Base-by-base conservation (phyloP, 2,888 invertebrate species). In the Acholoe squamosa region DNA sequence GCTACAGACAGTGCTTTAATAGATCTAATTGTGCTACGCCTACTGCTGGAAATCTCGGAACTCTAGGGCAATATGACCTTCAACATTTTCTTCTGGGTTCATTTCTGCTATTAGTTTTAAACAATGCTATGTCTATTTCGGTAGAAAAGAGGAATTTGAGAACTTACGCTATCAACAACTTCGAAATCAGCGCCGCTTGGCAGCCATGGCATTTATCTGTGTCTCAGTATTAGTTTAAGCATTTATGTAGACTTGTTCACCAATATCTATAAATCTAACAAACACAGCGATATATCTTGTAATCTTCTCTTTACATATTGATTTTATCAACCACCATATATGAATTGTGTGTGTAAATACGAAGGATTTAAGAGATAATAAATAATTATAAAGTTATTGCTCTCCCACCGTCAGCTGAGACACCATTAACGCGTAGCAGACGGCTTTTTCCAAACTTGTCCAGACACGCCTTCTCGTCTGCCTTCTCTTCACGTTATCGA, bases 151-250 rank as follows among this genome's bases (percentile, higher is more conserved):
- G 43, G 43, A 43, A 43, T 43, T 43, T 43, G 43, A 43, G 43
- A 43, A 43, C 43, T 43, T 43, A 43, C 43, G 5, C 10, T 43
- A 61, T 25, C 22, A 61, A 61, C 76, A 76, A 14, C 43, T 80
- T 80, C 43, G 43, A 80, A 80, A 80, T 80, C 33, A 80, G 80
- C 80, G 80, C 80, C 22, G 34, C 5, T 34, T 3, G n/a, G 43
- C 80, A 43, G 80, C 80, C 80, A 80, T 80, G 43, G 43, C 25
- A 43, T 43, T n/a, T 34, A 19, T 80, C 34, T 22, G 34, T 80
- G 80, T 80, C 33, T 33, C 43, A 80, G 22, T 5, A 80, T 43
- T 43, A 43, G 43, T 43, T 43, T 3, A 7, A 10, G 5, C 43
- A 43, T 43, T 3, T 7, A 43, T 43, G 10, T 43, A 43, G 3